These are phyloP conservation scores for Spodoptera exigua DNA, from an alignment of 2,888 invertebrate species.

Conservation along the genomic window DNA sequence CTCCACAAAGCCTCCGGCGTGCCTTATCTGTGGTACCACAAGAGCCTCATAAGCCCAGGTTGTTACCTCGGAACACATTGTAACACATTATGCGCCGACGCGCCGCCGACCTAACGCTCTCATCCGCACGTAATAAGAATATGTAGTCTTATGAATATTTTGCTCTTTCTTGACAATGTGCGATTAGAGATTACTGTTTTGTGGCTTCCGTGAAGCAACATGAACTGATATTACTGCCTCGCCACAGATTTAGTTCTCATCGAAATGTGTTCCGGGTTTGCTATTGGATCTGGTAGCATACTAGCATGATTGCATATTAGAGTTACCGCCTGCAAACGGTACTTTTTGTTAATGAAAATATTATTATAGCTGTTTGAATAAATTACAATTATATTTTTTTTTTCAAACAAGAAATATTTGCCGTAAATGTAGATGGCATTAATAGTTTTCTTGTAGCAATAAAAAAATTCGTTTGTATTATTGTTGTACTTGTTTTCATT, in stretches of 20 bases:
- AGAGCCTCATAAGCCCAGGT: constrained; percentile 84
- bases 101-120: constrained; percentile 76
- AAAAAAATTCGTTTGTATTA: too few species aligned
- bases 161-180: constrained; percentile 71
- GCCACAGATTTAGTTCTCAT: constrained; percentile 36
- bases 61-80: constrained; percentile 87
- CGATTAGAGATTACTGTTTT: constrained; percentile 70
- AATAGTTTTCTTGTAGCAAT: too few species aligned
- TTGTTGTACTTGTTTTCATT: too few species aligned
- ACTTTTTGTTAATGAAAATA: background rate
- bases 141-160: constrained; percentile 82
- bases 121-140: constrained; percentile 81
- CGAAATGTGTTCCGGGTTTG: constrained; percentile 12
- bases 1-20: constrained; percentile 82
- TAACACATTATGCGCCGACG: constrained; percentile 84
- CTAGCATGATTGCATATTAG: constrained; percentile 7
- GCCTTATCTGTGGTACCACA: constrained; percentile 84
- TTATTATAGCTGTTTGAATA: constrained; percentile 1
- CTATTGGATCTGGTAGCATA: constrained; percentile 7
- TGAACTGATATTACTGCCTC: constrained; percentile 51
- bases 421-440: too few species aligned
- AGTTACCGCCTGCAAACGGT: background rate
- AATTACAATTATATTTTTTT: too few species aligned
- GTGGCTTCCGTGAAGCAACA: constrained; percentile 55
- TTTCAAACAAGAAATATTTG: too few species aligned